phyloP scores from a whole-genome alignment of 2,888 invertebrate genomes.

The Caenorhabditis sinica region DNA sequence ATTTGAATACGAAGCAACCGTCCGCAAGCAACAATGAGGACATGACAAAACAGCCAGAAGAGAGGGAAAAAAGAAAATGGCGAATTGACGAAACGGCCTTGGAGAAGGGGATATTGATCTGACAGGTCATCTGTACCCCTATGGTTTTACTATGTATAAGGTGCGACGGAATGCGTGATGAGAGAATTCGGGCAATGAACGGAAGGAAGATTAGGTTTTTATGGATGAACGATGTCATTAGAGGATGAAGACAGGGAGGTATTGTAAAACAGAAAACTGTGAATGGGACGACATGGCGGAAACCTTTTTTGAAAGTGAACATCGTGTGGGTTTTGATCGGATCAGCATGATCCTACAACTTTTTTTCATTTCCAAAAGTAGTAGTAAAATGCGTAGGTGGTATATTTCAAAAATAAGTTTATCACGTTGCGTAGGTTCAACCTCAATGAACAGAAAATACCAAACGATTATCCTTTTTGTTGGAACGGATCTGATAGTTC shows the following conservation, averaged over 20 bases:
- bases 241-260: neutral
- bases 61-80: conserved; percentile 38
- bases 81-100: conserved; percentile 66
- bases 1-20: conserved; percentile 55
- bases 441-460: conserved; percentile 11
- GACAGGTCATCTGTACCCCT: conserved; percentile 60
- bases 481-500: conserved; percentile 5
- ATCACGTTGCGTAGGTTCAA: conserved; percentile 6
- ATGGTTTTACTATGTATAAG: conserved; percentile 47
- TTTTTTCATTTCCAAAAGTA: neutral
- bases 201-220: conserved; percentile 33
- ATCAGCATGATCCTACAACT: conserved; percentile 11
- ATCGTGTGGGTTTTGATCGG: conserved; percentile 38
- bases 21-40: conserved; percentile 53
- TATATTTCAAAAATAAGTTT: neutral
- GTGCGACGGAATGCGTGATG: conserved; percentile 17
- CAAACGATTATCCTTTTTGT: conserved; percentile 15
- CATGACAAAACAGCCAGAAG: conserved; percentile 44
- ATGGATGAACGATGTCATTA: conserved; percentile 28
- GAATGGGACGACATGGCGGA: conserved; percentile 1
- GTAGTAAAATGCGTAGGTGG: conserved; percentile 26
- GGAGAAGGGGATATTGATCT: conserved; percentile 60
- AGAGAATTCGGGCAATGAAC: conserved; percentile 28
- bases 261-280: conserved; percentile 23
- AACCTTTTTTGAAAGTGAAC: conserved; percentile 25